Base-by-base conservation (phyloP, 2,113 vertebrate species). In the Neolamprologus devosi region DNA sequence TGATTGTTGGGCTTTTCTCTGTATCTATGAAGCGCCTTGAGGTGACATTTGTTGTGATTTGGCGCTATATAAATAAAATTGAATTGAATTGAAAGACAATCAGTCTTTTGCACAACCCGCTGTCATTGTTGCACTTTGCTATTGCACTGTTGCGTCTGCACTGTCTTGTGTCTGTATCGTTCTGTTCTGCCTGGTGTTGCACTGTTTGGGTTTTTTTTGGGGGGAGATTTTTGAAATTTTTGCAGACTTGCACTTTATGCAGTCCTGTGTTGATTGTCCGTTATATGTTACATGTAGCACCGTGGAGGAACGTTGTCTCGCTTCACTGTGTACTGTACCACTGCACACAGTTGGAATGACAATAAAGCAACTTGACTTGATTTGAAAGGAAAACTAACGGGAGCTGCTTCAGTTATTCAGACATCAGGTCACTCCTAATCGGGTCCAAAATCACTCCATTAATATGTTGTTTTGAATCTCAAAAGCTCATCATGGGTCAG, bases 321-420 rank as follows among this genome's bases (percentile, higher is more conserved):
- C 57, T 30, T 58, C 26, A 58, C 26, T 58, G 2, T 58, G 3
- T 19, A 19, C 58, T 60, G 16, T 60, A 60, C 58, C 23, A 2
- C 55, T 63, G 58, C 58, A 63, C 58, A 63, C 0, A 12, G 58
- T 12, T 63, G 30, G 58, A 37, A 65, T 37, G 17, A 65, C 30
- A 37, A 65, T 37, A n/a, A 65, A 65, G 60, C 30, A 0, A 65
- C 60, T 37, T 65, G 33, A 40, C 4, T 6, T 65, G 17, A n/a
- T 8, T 37, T 26, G 14, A 45, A 16, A 45, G 68, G n/a, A 75
- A 19, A 49, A 49, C 6, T 8, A 47, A 49, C 4, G 1, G 42
- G 23, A 75, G 70, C 42, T 19, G 23, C 70, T 75, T 75, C 45
- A 49, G 26, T 75, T 75, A 75, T 75, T 19, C 70, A 75, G 9